Evolutionary conservation across 2,888 invertebrate species (phyloP).

Genomic region (Ctenicera cuprea): DNA sequence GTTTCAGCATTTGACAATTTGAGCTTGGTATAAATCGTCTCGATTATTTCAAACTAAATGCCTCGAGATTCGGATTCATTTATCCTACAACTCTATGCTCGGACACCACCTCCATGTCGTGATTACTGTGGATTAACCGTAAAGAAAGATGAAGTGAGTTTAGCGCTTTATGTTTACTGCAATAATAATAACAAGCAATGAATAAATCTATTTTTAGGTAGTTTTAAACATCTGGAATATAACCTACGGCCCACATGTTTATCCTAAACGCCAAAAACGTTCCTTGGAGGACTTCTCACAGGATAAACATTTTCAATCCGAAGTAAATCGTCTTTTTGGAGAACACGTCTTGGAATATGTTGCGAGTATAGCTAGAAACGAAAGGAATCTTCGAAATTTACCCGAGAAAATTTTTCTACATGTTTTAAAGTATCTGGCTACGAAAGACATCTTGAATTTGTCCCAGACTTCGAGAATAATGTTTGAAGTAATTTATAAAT

Average conservation of each 20-base stretch:
- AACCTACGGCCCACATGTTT: slow-evolving; percentile 62
- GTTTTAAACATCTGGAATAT: slow-evolving; percentile 64
- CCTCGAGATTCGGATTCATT: neutral
- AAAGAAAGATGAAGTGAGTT: slow-evolving; percentile 62
- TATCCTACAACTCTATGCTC: slow-evolving; percentile 65
- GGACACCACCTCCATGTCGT: slow-evolving; percentile 65
- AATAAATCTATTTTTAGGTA: slow-evolving; percentile 54
- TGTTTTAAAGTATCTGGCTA: slow-evolving; percentile 59
- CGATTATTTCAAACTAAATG: neutral
- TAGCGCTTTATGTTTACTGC: neutral
- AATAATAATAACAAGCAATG: neutral
- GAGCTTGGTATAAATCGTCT: neutral
- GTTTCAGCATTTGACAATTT: slow-evolving; percentile 6
- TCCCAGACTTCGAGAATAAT: slow-evolving; percentile 63
- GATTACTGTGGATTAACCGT: slow-evolving; percentile 69
- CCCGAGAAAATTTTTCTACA: slow-evolving; percentile 62
- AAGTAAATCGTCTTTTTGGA: slow-evolving; percentile 64
- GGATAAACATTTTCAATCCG: slow-evolving; percentile 61
- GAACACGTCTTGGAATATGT: slow-evolving; percentile 53
- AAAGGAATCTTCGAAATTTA: slow-evolving; percentile 56
- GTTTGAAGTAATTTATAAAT: slow-evolving; percentile 59
- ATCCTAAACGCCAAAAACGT: slow-evolving; percentile 59
- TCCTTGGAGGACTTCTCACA: slow-evolving; percentile 60
- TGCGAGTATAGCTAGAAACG: slow-evolving; percentile 51
- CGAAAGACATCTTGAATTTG: slow-evolving; percentile 59